Percentiles rank a stretch among this genome's conserved stretches.
These are phyloP conservation scores for Strigops habroptila DNA, from an alignment of 2,113 vertebrate genomes.

Conservation along the genomic window DNA sequence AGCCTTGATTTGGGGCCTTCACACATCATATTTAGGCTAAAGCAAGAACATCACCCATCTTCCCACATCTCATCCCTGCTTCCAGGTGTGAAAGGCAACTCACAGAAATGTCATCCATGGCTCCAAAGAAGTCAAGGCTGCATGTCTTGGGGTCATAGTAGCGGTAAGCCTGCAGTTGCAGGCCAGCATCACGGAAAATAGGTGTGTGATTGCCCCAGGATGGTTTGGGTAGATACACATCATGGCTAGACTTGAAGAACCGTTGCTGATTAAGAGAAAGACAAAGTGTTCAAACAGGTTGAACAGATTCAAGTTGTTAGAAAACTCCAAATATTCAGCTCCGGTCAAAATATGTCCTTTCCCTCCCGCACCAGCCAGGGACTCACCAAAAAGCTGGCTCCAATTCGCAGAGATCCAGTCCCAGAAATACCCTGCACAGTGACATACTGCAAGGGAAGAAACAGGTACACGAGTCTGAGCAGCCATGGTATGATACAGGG, in stretches of 20 bases:
- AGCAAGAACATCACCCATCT: neutral
- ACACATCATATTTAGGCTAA: neutral
- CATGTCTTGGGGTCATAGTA: slow-evolving; percentile 95
- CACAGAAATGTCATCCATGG: slow-evolving; percentile 93
- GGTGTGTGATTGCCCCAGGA: slow-evolving; percentile 98
- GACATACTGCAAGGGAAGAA: slow-evolving; percentile 76
- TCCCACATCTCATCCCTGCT: neutral
- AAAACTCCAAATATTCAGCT: neutral
- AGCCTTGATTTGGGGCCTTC: neutral
- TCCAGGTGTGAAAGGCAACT: slow-evolving; percentile 54
- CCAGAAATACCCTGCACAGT: slow-evolving; percentile 97
- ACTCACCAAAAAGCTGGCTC: slow-evolving; percentile 92
- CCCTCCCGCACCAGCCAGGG: neutral
- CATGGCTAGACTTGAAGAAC: slow-evolving; percentile 84
- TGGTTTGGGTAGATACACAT: slow-evolving; percentile 93
- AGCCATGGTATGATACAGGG: rapidly evolving
- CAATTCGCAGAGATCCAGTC: slow-evolving; percentile 90
- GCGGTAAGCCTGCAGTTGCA: slow-evolving; percentile 90
- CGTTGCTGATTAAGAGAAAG: slow-evolving; percentile 77
- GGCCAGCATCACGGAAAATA: slow-evolving; percentile 93
- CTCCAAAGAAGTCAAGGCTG: slow-evolving; percentile 92
- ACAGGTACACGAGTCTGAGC: neutral
- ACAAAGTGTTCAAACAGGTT: neutral
- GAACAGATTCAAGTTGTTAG: neutral
- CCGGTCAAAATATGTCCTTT: neutral